Conservation (phyloP, 1,140 invertebrate genomes). For the Drosophila santomea region DNA sequence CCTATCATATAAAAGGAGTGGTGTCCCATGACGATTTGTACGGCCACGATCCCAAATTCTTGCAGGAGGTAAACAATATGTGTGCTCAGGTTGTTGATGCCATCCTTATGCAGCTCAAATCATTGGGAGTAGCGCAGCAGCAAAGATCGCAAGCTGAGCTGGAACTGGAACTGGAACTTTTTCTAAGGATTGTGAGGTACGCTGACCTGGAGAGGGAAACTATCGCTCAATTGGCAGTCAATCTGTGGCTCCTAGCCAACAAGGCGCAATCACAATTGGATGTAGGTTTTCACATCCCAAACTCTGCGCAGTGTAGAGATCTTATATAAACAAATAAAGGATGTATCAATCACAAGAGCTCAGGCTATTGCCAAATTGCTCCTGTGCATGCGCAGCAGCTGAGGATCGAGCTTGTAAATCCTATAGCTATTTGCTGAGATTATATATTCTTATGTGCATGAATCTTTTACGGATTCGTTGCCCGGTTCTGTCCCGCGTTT, state of each 20-base stretch:
- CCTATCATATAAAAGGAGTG: conserved; percentile 86
- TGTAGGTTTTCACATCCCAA: conserved; percentile 1
- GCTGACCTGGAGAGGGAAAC: conserved; percentile 88
- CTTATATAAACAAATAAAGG: conserved; percentile 64
- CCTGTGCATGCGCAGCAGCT: conserved; percentile 69
- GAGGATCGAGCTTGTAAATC: conserved; percentile 26
- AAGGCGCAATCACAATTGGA: conserved; percentile 85
- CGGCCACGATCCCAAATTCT: conserved; percentile 94
- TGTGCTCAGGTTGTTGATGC: conserved; percentile 91
- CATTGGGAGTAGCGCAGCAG: conserved; percentile 87
- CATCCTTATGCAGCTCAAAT: conserved; percentile 90
- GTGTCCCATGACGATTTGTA: conserved; percentile 97
- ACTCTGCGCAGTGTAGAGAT: conserved; percentile 63
- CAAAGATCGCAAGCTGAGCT: conserved; percentile 88
- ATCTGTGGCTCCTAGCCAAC: conserved; percentile 92
- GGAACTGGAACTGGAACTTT: conserved; percentile 87
- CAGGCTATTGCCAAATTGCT: conserved; percentile 70
- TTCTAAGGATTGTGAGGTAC: conserved; percentile 89
- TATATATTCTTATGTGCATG: conserved; percentile 18
- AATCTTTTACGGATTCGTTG: conserved; percentile 45
- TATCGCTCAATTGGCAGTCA: conserved; percentile 88
- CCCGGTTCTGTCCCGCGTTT: background rate
- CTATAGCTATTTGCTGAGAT: conserved; percentile 22
- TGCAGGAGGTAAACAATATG: conserved; percentile 92
- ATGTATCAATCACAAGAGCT: conserved; percentile 55